Conservation (phyloP, 2,113 vertebrate species). For the Ivindomyrus marchei region DNA sequence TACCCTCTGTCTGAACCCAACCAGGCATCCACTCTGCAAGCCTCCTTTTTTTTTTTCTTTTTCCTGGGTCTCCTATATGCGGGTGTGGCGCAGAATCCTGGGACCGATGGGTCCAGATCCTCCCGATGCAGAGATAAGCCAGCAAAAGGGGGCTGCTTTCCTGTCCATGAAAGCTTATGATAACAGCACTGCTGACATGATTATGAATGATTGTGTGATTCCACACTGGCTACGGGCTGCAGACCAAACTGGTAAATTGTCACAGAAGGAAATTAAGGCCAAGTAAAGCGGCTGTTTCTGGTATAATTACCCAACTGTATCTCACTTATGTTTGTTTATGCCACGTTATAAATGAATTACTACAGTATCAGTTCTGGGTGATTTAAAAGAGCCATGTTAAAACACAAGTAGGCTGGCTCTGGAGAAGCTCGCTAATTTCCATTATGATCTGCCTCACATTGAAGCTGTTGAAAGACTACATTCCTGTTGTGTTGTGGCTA, state of each 20-base stretch:
- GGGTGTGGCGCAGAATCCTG: background rate
- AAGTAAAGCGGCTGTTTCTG: background rate
- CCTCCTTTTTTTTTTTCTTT: background rate
- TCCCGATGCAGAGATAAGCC: background rate
- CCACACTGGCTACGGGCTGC: background rate
- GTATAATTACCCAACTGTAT: slow-evolving; percentile 7
- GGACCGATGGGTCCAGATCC: background rate
- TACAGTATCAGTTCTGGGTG: background rate
- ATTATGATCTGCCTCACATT: background rate
- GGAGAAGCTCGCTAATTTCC: background rate
- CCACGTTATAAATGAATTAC: slow-evolving; percentile 13
- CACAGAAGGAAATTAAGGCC: background rate
- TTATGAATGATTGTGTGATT: background rate
- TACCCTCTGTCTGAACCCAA: slow-evolving; percentile 27
- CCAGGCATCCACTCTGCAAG: background rate
- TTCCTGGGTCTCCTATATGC: background rate
- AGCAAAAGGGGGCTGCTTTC: background rate
- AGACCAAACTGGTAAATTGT: background rate
- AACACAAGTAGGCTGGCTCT: background rate
- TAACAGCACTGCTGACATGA: background rate
- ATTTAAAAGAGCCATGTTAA: background rate
- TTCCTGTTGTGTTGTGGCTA: background rate
- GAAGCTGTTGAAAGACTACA: background rate
- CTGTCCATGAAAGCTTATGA: background rate
- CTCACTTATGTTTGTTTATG: slow-evolving; percentile 15